phyloP scores from a whole-genome alignment of 2,888 invertebrate genomes.

The Apotomis betuletana region DNA sequence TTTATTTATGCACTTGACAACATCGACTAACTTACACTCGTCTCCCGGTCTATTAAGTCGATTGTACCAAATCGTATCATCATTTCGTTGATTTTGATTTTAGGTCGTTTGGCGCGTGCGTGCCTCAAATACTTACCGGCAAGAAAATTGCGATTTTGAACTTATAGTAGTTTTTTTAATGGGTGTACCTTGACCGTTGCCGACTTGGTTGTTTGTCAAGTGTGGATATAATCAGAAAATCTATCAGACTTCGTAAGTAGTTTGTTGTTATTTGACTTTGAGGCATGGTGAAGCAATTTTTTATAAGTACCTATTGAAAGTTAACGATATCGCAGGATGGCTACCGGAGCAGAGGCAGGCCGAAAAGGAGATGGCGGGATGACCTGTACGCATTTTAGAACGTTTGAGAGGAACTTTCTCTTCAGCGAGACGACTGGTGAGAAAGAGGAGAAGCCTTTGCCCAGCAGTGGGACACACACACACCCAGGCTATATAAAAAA shows the following conservation, averaged over 20 bases:
- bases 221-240: background rate
- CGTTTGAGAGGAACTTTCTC: no score
- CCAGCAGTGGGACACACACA: no score
- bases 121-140: conserved; percentile 21
- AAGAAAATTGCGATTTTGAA: conserved; percentile 14
- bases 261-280: no score
- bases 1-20: background rate
- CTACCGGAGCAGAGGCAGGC: no score
- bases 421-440: no score
- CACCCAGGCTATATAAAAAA: no score
- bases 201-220: background rate
- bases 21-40: background rate
- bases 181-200: background rate
- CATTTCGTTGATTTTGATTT: conserved; percentile 14
- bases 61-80: conserved; percentile 12
- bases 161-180: conserved; percentile 8
- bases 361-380: no score
- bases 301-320: no score
- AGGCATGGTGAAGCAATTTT: no score
- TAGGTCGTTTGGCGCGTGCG: conserved; percentile 9
- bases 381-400: no score
- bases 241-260: background rate
- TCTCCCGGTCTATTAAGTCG: conserved; percentile 1
- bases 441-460: no score
- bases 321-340: no score